A percentile compares a stretch with the other conserved stretches of the same genome.
Evolutionary conservation across 2,797 vertebrate species (phyloP).

Genomic region (Sternotherus odoratus): DNA sequence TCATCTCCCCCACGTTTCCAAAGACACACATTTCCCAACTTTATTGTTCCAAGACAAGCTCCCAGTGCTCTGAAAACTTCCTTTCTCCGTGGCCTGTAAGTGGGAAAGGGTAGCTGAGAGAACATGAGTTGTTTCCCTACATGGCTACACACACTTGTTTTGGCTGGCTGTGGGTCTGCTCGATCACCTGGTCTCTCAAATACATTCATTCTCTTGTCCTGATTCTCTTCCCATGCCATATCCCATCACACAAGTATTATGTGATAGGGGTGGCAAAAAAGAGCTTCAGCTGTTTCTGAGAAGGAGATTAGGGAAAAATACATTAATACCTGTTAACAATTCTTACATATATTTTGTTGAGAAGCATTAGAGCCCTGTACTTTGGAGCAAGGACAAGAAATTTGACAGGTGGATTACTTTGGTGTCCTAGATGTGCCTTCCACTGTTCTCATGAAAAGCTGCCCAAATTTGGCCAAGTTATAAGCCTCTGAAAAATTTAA

Average conservation of each 20-base stretch:
- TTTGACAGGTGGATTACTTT: neutral
- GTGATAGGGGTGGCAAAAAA: neutral
- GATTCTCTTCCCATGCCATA: neutral
- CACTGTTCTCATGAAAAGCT: neutral
- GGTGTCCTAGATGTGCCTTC: neutral
- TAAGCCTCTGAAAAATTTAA: neutral
- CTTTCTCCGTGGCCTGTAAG: neutral
- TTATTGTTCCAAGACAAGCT: neutral
- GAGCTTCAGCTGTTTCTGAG: neutral
- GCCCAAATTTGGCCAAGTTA: neutral
- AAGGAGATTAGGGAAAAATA: neutral
- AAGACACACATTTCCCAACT: neutral
- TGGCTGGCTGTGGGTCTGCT: neutral
- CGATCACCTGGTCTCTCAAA: neutral
- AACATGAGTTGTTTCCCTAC: neutral
- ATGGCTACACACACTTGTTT: neutral
- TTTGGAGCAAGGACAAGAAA: neutral
- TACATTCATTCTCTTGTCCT: neutral
- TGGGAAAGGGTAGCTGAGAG: neutral
- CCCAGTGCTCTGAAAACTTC: neutral
- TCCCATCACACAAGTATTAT: neutral
- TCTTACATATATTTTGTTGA: neutral
- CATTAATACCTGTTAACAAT: neutral
- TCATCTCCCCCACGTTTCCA: neutral
- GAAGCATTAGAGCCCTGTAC: neutral